Conservation (phyloP, 2,113 vertebrate genomes). For the Vombatus ursinus region DNA sequence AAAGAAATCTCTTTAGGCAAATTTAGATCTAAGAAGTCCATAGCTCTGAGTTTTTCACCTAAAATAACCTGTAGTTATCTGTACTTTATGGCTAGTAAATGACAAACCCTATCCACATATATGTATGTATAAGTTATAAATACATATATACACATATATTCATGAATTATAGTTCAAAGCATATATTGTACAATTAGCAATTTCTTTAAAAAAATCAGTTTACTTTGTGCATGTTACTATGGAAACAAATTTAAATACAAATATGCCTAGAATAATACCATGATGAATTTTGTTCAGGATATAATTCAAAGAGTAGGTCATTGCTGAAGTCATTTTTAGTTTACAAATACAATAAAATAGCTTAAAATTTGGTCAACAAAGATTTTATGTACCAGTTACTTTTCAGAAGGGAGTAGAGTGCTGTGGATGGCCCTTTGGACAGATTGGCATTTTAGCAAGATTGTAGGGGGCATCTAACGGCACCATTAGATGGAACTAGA, state of each 20-base stretch:
- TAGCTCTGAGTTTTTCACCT: background rate
- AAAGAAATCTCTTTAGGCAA: background rate
- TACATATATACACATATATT: background rate
- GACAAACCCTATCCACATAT: background rate
- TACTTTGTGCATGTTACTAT: constrained; percentile 51
- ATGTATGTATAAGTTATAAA: too few relatives aligned
- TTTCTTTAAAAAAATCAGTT: background rate
- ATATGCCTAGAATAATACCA: background rate
- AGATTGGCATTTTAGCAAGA: background rate
- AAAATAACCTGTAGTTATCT: background rate
- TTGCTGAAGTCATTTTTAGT: background rate
- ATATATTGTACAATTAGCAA: background rate
- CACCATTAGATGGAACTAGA: background rate
- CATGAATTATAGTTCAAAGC: background rate
- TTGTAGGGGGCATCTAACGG: background rate
- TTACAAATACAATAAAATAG: background rate
- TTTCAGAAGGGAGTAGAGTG: background rate
- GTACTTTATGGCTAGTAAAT: constrained; percentile 10
- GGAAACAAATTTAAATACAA: constrained; percentile 55
- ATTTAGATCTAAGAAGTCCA: background rate
- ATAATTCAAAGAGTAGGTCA: background rate
- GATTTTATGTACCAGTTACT: background rate
- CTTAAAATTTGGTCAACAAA: background rate
- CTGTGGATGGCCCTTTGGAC: background rate
- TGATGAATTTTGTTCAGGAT: constrained; percentile 44